A percentile compares a stretch with the other conserved stretches of the same genome.
Conservation (phyloP, 2,113 vertebrate species). For the Romanogobio albipinnatus region DNA sequence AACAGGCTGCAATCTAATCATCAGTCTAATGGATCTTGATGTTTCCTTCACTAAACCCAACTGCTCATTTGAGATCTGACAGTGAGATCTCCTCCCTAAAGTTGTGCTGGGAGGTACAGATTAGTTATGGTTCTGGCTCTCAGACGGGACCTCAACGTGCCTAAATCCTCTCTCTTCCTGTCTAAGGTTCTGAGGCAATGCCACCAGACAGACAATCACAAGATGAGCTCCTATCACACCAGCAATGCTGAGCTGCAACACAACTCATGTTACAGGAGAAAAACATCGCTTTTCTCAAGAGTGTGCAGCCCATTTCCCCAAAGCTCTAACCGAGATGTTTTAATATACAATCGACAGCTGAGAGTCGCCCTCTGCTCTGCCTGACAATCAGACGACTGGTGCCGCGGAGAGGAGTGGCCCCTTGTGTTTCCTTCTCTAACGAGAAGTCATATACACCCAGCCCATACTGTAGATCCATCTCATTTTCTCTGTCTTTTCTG, state of each 20-base stretch:
- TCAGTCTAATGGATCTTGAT: background rate
- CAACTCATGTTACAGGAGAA: slow-evolving; percentile 21
- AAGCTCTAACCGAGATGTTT: slow-evolving; percentile 41
- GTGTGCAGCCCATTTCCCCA: slow-evolving; percentile 45
- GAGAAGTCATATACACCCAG: slow-evolving; percentile 28
- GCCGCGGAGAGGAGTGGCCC: slow-evolving; percentile 42
- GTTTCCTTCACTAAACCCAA: slow-evolving; percentile 16
- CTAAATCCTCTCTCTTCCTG: slow-evolving; percentile 63
- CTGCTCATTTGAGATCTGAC: background rate
- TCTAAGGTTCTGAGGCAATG: slow-evolving; percentile 64
- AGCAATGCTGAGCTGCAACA: slow-evolving; percentile 10
- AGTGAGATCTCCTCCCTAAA: slow-evolving; percentile 35
- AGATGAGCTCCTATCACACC: slow-evolving; percentile 63
- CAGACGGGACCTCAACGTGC: slow-evolving; percentile 46
- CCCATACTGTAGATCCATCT: background rate
- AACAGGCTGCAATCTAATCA: background rate
- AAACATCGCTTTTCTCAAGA: slow-evolving; percentile 50
- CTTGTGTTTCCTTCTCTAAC: slow-evolving; percentile 38
- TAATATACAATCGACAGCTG: slow-evolving; percentile 45
- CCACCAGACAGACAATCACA: slow-evolving; percentile 56
- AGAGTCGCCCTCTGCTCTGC: slow-evolving; percentile 27
- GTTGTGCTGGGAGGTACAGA: slow-evolving; percentile 64
- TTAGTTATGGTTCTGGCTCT: slow-evolving; percentile 57
- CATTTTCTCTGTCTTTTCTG: background rate
- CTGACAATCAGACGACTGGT: slow-evolving; percentile 43